Conservation (phyloP, 2,797 vertebrate species). For the Hydrolagus colliei region DNA sequence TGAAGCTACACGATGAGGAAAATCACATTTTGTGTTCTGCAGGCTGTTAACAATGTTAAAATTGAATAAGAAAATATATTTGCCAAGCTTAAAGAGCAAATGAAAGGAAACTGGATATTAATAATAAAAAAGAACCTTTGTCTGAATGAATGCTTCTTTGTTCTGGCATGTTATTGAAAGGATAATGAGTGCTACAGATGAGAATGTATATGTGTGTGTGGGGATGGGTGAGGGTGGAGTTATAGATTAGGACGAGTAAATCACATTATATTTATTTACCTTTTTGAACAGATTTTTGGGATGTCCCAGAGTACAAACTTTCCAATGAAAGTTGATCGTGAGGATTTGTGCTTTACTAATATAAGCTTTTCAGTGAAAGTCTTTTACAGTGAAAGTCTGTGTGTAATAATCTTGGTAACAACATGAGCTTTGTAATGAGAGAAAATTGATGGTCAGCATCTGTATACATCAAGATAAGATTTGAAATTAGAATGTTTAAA, state of each 20-base stretch:
- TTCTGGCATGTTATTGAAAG: background rate
- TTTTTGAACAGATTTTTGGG: too few relatives aligned
- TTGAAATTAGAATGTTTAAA: too few relatives aligned
- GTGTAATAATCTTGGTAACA: background rate
- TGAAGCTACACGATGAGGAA: background rate
- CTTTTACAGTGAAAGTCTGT: too few relatives aligned
- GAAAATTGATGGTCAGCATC: too few relatives aligned
- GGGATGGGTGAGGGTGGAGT: background rate
- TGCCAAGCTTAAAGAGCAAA: background rate
- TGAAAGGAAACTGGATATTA: background rate
- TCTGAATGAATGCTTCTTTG: background rate
- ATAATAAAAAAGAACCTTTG: background rate
- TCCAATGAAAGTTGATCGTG: too few relatives aligned
- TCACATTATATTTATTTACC: too few relatives aligned
- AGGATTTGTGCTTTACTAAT: too few relatives aligned
- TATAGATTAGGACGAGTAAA: background rate
- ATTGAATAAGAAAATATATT: background rate
- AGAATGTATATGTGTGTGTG: too few relatives aligned
- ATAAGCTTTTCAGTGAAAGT: too few relatives aligned
- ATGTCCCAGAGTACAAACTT: too few relatives aligned
- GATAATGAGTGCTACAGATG: background rate
- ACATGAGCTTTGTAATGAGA: background rate
- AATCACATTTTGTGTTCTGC: background rate
- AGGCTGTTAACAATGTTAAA: background rate
- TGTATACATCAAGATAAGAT: too few relatives aligned